phyloP scores from a whole-genome alignment of 2,113 vertebrate genomes.

The Paramisgurnus dabryanus region DNA sequence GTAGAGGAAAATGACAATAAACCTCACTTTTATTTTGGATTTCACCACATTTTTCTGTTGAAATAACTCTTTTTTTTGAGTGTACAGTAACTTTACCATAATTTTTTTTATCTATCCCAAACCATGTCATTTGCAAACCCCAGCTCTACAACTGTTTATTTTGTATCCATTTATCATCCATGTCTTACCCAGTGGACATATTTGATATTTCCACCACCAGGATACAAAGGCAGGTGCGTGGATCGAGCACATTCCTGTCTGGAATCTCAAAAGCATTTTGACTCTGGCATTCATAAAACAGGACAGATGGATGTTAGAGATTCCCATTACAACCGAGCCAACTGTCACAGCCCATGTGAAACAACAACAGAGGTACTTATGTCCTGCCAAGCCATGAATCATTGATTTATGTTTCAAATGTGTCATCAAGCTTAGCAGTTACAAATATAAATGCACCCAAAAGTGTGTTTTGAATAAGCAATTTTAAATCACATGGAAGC shows the following conservation, averaged over 20 bases:
- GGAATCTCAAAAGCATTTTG: slow-evolving; percentile 4
- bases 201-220: neutral
- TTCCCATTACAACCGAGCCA: slow-evolving; percentile 15
- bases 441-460: slow-evolving; percentile 9
- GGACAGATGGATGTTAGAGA: slow-evolving; percentile 31
- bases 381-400: slow-evolving; percentile 18
- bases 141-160: too few relatives aligned
- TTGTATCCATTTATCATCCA: too few relatives aligned
- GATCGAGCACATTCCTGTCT: neutral
- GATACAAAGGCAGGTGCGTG: slow-evolving; percentile 21
- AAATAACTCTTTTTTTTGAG: too few relatives aligned
- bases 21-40: too few relatives aligned
- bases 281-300: slow-evolving; percentile 16
- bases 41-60: too few relatives aligned
- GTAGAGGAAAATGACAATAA: too few relatives aligned
- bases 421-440: neutral
- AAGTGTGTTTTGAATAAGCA: slow-evolving; percentile 21
- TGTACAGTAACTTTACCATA: too few relatives aligned
- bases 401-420: slow-evolving; percentile 14
- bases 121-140: too few relatives aligned
- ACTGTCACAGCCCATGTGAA: slow-evolving; percentile 25
- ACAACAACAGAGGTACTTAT: slow-evolving; percentile 9
- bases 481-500: slow-evolving; percentile 24
- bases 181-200: neutral
- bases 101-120: too few relatives aligned